These are phyloP conservation scores for Pteropus alecto DNA, from an alignment of 2,113 vertebrate genomes.

Conservation along the genomic window DNA sequence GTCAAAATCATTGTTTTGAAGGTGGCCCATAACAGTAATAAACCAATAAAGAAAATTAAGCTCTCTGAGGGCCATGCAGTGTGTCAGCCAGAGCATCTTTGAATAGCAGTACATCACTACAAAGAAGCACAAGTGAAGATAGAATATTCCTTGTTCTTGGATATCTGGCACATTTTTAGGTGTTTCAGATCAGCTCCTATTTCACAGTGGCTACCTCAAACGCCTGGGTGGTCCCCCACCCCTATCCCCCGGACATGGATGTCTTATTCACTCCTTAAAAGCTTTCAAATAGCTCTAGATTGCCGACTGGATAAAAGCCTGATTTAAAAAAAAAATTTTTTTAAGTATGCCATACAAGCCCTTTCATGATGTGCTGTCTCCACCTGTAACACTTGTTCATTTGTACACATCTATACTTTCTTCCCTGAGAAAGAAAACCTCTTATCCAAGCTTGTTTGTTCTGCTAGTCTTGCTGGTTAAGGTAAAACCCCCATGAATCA, in stretches of 20 bases:
- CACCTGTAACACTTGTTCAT: neutral
- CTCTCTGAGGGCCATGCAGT: neutral
- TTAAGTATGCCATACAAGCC: neutral
- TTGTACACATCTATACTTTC: neutral
- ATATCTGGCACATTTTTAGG: neutral
- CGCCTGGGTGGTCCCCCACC: neutral
- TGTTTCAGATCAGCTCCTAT: neutral
- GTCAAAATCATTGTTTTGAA: neutral
- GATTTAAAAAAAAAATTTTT: neutral
- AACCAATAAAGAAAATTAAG: neutral
- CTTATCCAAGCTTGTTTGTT: neutral
- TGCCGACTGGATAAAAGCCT: neutral
- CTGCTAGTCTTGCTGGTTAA: conserved; percentile 16
- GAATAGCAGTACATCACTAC: neutral
- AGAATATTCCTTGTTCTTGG: neutral
- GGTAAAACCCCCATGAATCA: neutral
- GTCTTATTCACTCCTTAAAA: neutral
- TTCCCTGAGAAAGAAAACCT: neutral
- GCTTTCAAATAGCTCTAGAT: neutral
- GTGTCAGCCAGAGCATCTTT: neutral
- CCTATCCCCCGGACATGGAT: neutral
- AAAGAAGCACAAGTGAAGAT: neutral
- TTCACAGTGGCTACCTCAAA: neutral
- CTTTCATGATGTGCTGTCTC: neutral
- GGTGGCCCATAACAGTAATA: neutral